A percentile compares a stretch with the other conserved stretches of the same genome.
These are phyloP conservation scores for Turdus rufiventris DNA, from an alignment of 2,113 vertebrate species.

Conservation along the genomic window DNA sequence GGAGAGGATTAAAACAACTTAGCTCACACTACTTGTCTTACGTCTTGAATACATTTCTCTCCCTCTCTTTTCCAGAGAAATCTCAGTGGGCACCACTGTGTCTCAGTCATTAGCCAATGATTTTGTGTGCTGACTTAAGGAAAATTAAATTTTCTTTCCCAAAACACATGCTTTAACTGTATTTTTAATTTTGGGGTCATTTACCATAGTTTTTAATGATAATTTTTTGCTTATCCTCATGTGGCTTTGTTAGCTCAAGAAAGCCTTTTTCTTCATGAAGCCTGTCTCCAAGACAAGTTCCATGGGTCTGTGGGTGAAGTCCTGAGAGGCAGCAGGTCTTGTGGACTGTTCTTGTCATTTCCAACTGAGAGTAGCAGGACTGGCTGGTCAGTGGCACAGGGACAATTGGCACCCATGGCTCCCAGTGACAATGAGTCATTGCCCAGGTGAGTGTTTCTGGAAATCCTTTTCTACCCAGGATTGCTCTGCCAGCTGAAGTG, in stretches of 20 bases:
- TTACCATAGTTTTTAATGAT: neutral
- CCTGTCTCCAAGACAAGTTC: neutral
- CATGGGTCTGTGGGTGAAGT: neutral
- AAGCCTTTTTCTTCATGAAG: neutral
- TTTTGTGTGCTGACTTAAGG: neutral
- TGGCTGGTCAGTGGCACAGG: accelerated
- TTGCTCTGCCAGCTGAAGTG: neutral
- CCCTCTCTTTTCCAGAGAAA: neutral
- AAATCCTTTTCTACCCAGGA: neutral
- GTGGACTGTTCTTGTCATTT: neutral
- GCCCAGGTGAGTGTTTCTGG: neutral
- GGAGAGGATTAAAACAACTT: neutral
- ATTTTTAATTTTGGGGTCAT: neutral
- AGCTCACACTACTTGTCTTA: neutral
- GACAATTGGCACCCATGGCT: accelerated
- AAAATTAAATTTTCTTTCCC: neutral
- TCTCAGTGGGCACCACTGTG: neutral
- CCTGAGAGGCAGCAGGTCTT: neutral
- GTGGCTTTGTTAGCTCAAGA: neutral
- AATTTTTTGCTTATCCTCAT: neutral
- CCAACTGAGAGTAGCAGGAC: neutral
- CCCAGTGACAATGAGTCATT: neutral
- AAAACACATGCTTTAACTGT: neutral
- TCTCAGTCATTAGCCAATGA: neutral
- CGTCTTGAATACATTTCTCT: neutral